Percentiles rank a stretch among this genome's conserved stretches.
These are phyloP conservation scores for Leucoraja erinaceus DNA, from an alignment of 2,113 vertebrate genomes.

Conservation along the genomic window DNA sequence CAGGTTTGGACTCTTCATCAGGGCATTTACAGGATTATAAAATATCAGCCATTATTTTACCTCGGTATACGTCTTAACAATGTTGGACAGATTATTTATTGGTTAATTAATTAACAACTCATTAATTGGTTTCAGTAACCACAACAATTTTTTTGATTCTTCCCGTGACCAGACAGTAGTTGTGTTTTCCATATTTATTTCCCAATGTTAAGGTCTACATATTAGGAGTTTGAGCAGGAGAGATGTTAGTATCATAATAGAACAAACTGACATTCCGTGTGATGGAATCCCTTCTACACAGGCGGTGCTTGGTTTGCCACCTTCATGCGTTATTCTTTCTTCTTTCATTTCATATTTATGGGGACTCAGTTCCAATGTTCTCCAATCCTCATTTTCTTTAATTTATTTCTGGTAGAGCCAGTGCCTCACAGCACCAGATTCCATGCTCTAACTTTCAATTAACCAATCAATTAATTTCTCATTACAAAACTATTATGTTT, in stretches of 20 bases:
- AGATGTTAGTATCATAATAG: not conserved
- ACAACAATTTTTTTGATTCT: not conserved
- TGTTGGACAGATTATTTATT: not conserved
- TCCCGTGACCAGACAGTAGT: not conserved
- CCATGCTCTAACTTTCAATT: no score
- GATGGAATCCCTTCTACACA: not conserved
- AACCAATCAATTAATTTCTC: not conserved
- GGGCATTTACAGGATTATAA: no score
- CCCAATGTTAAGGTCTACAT: not conserved
- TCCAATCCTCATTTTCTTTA: not conserved
- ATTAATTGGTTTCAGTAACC: not conserved
- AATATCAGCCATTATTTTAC: not conserved
- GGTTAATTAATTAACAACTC: not conserved
- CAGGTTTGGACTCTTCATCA: no score
- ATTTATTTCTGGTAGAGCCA: not conserved
- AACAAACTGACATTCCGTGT: not conserved
- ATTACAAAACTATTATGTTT: not conserved
- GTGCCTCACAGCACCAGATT: no score
- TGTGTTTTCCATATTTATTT: not conserved
- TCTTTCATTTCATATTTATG: not conserved
- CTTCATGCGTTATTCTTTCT: not conserved
- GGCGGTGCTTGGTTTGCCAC: no score
- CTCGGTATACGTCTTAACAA: not conserved
- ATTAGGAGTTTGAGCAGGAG: not conserved
- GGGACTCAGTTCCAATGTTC: not conserved